A percentile compares a stretch with the other conserved stretches of the same genome.
Evolutionary conservation across 2,888 invertebrate species (phyloP).

Genomic region (Ornithoptera priamus): DNA sequence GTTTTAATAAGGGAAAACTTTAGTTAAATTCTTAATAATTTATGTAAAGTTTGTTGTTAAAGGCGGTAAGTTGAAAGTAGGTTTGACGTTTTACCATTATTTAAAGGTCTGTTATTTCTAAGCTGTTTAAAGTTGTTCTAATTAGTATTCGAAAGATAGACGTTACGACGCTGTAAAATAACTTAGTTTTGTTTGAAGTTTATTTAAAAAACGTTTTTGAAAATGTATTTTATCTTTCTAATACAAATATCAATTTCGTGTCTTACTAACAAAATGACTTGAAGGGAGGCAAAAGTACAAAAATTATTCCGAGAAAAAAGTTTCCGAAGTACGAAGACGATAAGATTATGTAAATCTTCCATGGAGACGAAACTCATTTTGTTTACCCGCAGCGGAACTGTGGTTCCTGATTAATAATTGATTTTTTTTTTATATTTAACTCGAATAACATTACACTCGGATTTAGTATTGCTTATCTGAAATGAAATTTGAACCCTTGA

Average conservation of each 20-base stretch:
- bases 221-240: constrained; percentile 51
- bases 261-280: constrained; percentile 34
- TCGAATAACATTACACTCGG: constrained; percentile 16
- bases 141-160: background rate
- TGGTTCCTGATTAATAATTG: constrained; percentile 28
- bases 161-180: background rate
- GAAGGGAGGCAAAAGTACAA: constrained; percentile 44
- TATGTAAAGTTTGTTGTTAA: too few species aligned
- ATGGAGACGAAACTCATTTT: constrained; percentile 32
- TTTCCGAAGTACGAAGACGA: constrained; percentile 37
- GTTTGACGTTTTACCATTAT: background rate
- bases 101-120: background rate
- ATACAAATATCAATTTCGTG: constrained; percentile 48
- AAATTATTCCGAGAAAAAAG: constrained; percentile 55
- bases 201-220: background rate
- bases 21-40: too few species aligned
- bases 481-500: constrained; percentile 2
- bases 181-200: background rate
- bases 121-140: background rate
- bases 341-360: constrained; percentile 54
- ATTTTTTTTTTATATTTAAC: constrained; percentile 20
- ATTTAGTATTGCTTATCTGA: constrained; percentile 12
- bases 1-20: too few species aligned
- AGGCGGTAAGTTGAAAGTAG: too few species aligned
- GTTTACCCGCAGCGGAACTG: constrained; percentile 29